Evolutionary conservation across 30 jellyfish, hydroid and myxozoan species (phyloP), one percentile per base, ranked within the genome.

Genomic region (Mastigias papua): DNA sequence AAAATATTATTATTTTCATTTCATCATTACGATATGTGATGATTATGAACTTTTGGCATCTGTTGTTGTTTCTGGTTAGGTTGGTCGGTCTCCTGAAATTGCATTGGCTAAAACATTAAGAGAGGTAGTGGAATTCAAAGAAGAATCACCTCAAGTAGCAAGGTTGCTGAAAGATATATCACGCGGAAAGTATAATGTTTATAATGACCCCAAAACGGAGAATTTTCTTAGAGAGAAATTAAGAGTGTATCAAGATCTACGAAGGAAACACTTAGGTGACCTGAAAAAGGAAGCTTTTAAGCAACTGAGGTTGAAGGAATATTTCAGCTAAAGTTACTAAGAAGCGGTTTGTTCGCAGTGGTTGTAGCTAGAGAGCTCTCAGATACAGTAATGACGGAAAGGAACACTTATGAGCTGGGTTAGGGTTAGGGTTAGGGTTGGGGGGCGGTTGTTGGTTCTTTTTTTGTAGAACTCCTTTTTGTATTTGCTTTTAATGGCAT

Each of bases 21-120:
- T n/a, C n/a, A n/a, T n/a, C n/a, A n/a, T n/a, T n/a, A n/a, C n/a
- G n/a, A n/a, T n/a, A n/a, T n/a, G 54, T 3, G 54, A 3, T 11
- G 6, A 6, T 37, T 3, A 11, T 37, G 11, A 37, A 6, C 54
- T 37, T 25, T 1, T 63, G 23, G 8, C 42, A 9, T 27, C 27
- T 25, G 74, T 25, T 15, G 42, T 27, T 23, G 23, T 9, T 57
- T 19, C 23, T 32, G 46, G 7, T 32, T 32, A 85, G 94, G 94
- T 85, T 42, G 94, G 94, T 19, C 94, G 94, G 26, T 85, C 94
- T 57, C 94, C 94, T 10, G 88, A 61, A 30, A 85, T 85, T 25
- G 94, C 94, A 27, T 58, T 54, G 46, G 94, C 94, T 21, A 85
- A 85, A 32, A 13, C 83, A 1, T 25, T 85, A 27, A 67, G 94